A percentile compares a stretch with the other conserved stretches of the same genome.
Conservation (phyloP, 2,113 vertebrate genomes). For the Nycticryphes semicollaris region DNA sequence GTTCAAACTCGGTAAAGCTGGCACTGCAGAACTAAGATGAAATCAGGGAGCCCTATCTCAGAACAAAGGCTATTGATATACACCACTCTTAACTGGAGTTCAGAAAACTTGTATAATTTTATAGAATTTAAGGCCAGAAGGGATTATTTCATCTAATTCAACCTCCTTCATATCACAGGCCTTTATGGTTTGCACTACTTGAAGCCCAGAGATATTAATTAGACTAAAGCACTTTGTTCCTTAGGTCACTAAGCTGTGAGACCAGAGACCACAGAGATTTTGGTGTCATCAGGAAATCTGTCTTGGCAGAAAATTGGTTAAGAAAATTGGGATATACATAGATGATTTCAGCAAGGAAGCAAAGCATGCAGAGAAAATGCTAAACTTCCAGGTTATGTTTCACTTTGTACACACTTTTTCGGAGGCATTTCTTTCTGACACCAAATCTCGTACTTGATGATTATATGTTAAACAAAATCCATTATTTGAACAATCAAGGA, state of each 20-base stretch:
- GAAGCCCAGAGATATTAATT: not conserved
- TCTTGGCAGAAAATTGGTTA: not conserved
- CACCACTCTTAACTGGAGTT: not conserved
- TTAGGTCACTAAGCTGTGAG: not conserved
- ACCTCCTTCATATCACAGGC: not conserved
- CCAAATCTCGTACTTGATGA: not conserved
- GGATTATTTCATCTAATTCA: not conserved
- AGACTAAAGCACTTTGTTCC: not conserved
- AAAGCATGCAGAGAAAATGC: not conserved
- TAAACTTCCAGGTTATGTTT: not conserved
- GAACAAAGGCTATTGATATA: not conserved
- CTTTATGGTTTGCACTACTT: not conserved
- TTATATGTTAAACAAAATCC: not conserved
- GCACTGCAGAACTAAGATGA: not conserved
- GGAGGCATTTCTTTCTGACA: not conserved
- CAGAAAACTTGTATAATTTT: not conserved
- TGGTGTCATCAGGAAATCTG: not conserved
- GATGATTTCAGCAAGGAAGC: not conserved
- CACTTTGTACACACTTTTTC: not conserved
- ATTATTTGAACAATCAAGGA: not conserved
- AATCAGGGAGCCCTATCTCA: not conserved
- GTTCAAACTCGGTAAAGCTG: not conserved
- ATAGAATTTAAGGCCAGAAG: not conserved
- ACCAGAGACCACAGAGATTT: not conserved
- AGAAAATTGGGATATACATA: rapidly evolving